These are phyloP conservation scores for Heterotis niloticus DNA, from an alignment of 2,113 vertebrate species.

Conservation along the genomic window DNA sequence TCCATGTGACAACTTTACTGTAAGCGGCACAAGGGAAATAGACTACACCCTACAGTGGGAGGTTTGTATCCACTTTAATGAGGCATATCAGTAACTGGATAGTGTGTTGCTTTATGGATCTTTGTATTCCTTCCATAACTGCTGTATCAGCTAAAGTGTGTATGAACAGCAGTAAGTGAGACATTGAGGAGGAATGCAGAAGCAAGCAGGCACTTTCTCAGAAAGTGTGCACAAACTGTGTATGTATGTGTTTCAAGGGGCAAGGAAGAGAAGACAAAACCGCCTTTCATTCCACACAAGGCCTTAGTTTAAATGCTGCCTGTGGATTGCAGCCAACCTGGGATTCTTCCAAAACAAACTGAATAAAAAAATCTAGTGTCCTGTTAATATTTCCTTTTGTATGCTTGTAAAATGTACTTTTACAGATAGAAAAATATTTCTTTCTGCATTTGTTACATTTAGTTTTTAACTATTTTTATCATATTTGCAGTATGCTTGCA, in stretches of 20 bases:
- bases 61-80: too few relatives aligned
- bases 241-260: constrained; percentile 19
- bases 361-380: constrained; percentile 29
- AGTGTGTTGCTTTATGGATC: too few relatives aligned
- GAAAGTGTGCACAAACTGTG: neutral
- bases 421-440: constrained; percentile 22
- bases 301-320: constrained; percentile 48
- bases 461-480: neutral
- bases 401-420: constrained; percentile 31
- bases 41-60: too few relatives aligned
- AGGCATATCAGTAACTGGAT: too few relatives aligned
- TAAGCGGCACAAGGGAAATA: too few relatives aligned
- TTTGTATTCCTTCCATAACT: too few relatives aligned
- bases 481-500: constrained; percentile 11
- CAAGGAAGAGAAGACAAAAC: constrained; percentile 24
- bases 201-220: constrained; percentile 26
- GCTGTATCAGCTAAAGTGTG: too few relatives aligned
- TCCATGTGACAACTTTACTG: too few relatives aligned
- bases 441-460: neutral
- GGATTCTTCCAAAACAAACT: constrained; percentile 36
- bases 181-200: too few relatives aligned
- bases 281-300: constrained; percentile 34
- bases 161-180: too few relatives aligned
- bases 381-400: constrained; percentile 34
- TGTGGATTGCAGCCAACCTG: constrained; percentile 46